phyloP scores from a whole-genome alignment of 2,797 vertebrate genomes.

The Odontamblyopus lacepedii region DNA sequence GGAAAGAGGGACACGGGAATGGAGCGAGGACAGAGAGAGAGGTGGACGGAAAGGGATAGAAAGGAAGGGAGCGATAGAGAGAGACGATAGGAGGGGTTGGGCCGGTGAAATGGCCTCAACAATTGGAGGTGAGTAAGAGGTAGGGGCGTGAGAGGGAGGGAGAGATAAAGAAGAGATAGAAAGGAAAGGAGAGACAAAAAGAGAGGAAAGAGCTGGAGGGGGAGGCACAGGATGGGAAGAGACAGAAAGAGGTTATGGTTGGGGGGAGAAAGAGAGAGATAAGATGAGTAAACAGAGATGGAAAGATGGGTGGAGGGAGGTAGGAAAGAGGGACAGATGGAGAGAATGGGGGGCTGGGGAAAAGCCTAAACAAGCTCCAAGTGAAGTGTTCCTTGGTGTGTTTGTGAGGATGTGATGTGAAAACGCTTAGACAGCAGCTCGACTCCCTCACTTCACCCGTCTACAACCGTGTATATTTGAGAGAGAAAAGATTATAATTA shows the following conservation, averaged over 20 bases:
- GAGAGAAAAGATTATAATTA: background rate
- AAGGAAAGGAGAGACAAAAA: background rate
- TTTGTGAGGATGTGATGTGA: background rate
- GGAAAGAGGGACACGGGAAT: constrained; percentile 3
- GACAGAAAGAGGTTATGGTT: background rate
- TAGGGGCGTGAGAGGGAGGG: constrained; percentile 17
- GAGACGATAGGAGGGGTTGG: constrained; percentile 11
- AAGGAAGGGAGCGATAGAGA: background rate
- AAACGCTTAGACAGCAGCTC: background rate
- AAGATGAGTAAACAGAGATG: background rate
- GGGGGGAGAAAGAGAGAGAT: background rate
- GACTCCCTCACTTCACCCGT: background rate
- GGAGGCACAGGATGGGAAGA: constrained; percentile 1
- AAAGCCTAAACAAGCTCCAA: constrained; percentile 35
- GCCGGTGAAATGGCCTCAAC: constrained; percentile 38
- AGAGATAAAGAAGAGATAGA: constrained; percentile 23
- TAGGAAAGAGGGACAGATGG: background rate
- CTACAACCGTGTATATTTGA: background rate
- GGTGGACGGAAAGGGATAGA: background rate
- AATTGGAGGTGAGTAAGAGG: constrained; percentile 34
- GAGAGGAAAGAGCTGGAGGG: background rate
- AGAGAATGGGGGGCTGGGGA: background rate
- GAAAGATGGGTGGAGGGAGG: background rate
- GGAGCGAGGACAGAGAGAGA: background rate
- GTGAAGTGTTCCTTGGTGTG: constrained; percentile 1